Conservation (phyloP, 2,888 invertebrate species). For the Yponomeuta malinellus region DNA sequence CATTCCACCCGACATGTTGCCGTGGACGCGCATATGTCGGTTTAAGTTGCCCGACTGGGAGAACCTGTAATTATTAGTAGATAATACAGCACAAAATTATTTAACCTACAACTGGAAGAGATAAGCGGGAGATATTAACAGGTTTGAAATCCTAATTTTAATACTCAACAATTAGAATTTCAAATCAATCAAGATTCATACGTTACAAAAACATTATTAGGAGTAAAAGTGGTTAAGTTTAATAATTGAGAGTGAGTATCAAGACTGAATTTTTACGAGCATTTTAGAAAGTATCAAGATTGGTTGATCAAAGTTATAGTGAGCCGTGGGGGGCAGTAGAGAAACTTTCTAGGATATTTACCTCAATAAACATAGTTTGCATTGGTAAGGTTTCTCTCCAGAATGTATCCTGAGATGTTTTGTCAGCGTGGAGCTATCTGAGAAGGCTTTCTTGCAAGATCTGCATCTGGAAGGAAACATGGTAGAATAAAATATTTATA, state of each 20-base stretch:
- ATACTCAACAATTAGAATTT: too few species aligned
- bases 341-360: constrained; percentile 29
- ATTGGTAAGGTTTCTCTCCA: constrained; percentile 98
- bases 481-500: not conserved
- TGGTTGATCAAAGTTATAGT: not conserved
- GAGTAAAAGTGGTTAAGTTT: too few species aligned
- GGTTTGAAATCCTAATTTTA: too few species aligned
- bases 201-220: too few species aligned
- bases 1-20: constrained; percentile 76
- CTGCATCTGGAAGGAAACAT: constrained; percentile 79
- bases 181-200: too few species aligned
- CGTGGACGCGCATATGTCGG: constrained; percentile 98
- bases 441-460: constrained; percentile 98
- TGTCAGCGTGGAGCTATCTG: constrained; percentile 98
- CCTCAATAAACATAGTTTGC: constrained; percentile 94
- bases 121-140: too few species aligned
- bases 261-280: too few species aligned
- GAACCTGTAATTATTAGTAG: constrained; percentile 73
- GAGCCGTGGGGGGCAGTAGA: not conserved
- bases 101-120: too few species aligned
- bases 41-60: constrained; percentile 99
- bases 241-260: too few species aligned
- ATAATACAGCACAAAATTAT: too few species aligned
- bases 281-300: not conserved
- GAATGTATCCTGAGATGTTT: constrained; percentile 94